Evolutionary conservation across 2,888 invertebrate genomes (phyloP).

Genomic region (Cheilosia grossa): DNA sequence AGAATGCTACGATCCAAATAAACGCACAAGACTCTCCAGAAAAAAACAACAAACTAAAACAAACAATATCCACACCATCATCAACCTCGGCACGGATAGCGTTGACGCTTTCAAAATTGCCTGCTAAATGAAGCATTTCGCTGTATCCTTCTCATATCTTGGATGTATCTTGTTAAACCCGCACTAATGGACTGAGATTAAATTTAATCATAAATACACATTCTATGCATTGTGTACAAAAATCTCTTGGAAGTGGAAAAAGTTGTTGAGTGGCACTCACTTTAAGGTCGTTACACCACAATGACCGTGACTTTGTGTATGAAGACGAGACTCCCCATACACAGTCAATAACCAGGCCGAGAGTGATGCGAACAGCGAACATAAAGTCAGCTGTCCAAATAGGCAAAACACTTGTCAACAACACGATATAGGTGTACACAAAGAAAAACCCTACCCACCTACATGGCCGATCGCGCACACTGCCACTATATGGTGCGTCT

Average conservation of each 20-base stretch:
- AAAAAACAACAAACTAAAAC: too few species aligned
- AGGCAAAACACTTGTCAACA: constrained; percentile 57
- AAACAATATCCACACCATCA: background rate
- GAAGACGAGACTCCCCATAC: background rate
- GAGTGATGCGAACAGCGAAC: background rate
- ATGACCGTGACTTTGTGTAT: constrained; percentile 32
- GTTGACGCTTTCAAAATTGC: constrained; percentile 8
- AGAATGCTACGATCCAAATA: constrained; percentile 43
- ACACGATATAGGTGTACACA: background rate
- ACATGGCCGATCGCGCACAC: constrained; percentile 7
- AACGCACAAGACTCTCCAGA: background rate
- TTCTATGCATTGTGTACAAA: constrained; percentile 15
- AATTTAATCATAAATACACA: constrained; percentile 64
- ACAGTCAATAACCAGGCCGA: constrained; percentile 25
- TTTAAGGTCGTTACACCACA: constrained; percentile 28
- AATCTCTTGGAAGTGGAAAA: constrained; percentile 28
- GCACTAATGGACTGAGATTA: constrained; percentile 63
- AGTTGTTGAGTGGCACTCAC: constrained; percentile 13
- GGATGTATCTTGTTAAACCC: constrained; percentile 27
- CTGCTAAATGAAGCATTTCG: background rate
- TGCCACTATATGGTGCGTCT: background rate
- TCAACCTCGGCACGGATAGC: constrained; percentile 1
- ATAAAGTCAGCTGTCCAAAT: constrained; percentile 27
- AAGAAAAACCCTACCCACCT: background rate
- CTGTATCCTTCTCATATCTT: background rate